Evolutionary conservation across 64 coral and sea anemone genomes (phyloP).

Genomic region (Orbicella faveolata): DNA sequence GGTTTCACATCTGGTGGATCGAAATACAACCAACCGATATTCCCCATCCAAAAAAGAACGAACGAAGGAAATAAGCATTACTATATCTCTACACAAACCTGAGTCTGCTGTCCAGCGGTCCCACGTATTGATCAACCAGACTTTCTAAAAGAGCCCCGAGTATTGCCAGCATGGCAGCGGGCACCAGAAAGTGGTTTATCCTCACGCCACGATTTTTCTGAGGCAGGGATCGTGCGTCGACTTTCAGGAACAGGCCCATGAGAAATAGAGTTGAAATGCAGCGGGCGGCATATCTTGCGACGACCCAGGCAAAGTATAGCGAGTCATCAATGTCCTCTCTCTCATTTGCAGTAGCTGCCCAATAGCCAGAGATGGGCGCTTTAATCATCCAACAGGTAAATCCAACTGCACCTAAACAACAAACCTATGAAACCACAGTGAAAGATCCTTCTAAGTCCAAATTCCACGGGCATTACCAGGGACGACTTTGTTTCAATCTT

Average conservation of each 20-base stretch:
- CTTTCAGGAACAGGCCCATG: constrained; percentile 58
- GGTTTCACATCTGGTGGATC: no score
- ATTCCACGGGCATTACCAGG: background rate
- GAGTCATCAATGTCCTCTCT: background rate
- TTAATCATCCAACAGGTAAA: constrained; percentile 59
- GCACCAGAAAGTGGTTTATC: constrained; percentile 43
- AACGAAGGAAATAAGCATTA: no score
- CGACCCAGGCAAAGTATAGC: constrained; percentile 50
- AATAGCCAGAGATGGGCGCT: constrained; percentile 33
- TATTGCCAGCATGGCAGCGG: constrained; percentile 49
- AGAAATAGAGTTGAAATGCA: constrained; percentile 39
- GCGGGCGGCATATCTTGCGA: constrained; percentile 3
- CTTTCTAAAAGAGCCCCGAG: constrained; percentile 30
- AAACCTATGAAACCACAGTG: constrained; percentile 26
- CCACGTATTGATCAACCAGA: constrained; percentile 62
- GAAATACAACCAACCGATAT: background rate
- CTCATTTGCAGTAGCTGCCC: background rate
- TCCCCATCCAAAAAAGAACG: background rate
- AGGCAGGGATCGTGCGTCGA: background rate
- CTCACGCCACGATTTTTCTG: constrained; percentile 10
- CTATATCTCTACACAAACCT: constrained; percentile 6
- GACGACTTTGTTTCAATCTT: no score
- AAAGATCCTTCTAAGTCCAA: background rate
- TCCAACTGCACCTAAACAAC: constrained; percentile 65
- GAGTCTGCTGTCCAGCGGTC: constrained; percentile 35